Base-by-base conservation (phyloP, 2,888 invertebrate genomes). In the Drosophila longiperda region DNA sequence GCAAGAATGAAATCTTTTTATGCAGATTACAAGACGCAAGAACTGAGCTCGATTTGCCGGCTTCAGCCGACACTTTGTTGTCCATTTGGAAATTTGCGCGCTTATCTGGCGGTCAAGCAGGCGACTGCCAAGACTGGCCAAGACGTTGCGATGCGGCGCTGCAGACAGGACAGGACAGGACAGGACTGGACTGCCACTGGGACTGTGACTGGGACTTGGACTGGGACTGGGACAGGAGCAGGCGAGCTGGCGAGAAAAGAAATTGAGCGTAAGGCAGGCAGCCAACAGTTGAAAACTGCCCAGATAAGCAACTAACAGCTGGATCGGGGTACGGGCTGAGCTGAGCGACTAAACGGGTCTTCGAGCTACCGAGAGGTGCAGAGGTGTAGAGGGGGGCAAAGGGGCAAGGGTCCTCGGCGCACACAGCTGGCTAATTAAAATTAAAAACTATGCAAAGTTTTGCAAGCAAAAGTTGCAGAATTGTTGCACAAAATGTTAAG, bases 211-310 rank as follows among this genome's bases (percentile, higher is more conserved):
- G 42, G 6, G 26, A 26, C 26, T 26, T 2, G 26, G 38, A 42
- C 32, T 23, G 53, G 23, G 23, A 23, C 48, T 48, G 53, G 33
- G 50, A 57, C 40, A 58, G 66, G 40, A 50, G 53, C 48, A 48
- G 57, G 54, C 62, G 42, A 59, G 62, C 26, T 26, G 26, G 26
- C 61, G 66, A 65, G 69, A 60, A 73, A 78, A 78, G 88, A 86
- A 89, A 89, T 86, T 90, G 88, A 87, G 85, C 89, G 90, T 87
- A 87, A 88, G 89, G 87, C 90, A 83, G 89, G 90, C 90, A 89
- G 87, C 80, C 65, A 66, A 69, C 77, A 69, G 73, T 63, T 76
- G 80, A 62, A 62, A 63, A 67, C 74, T 70, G 64, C 49, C 61
- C 60, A 86, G 83, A 84, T 84, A 84, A 88, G 83, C 65, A 55